Evolutionary conservation across 1,140 invertebrate species (phyloP), one percentile per base, ranked within the genome.

Genomic region (Drosophila chauvacae): DNA sequence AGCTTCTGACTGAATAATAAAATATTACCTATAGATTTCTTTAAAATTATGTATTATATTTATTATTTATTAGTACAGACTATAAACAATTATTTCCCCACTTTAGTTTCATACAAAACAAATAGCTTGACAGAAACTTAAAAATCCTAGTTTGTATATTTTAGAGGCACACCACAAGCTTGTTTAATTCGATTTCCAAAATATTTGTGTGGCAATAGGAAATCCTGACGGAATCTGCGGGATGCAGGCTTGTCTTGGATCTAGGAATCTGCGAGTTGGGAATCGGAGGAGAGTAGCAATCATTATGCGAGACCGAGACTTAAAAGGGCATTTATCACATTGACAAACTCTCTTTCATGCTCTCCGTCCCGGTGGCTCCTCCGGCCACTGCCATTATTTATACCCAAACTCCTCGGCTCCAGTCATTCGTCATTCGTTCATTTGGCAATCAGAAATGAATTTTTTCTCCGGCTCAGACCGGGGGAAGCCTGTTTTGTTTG

Each of bases 301-400:
- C 76, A 64, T 80, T 84, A 83, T 78, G 59, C 69, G 73, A 66
- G 85, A 88, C 84, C 65, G 80, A 70, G 85, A 88, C 84, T 88
- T 88, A 88, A 88, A 88, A 84, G 77, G 79, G 85, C 84, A 88
- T 88, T 88, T 88, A 88, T 88, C 84, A 87, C 77, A 80, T 60
- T 77, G 83, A 82, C 83, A 82, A 77, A 70, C 62, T 83, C 57
- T 41, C 47, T 56, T 50, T 26, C 20, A 7, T 33, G 33, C 45
- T 33, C 23, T 28, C 11, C 11, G 7, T 33, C 30, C 30, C 4
- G 6, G 7, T 9, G 2, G 20, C 35, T 37, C n/a, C 45, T 48
- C 1, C 7, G 11, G 28, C 28, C 51, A 57, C 6, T 57, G 53
- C 30, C 55, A 60, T 44, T 65, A 59, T 37, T 45, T 59, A 33